Evolutionary conservation across 23 tunicate genomes (phyloP).

Genomic region (Aplidium turbinatum): DNA sequence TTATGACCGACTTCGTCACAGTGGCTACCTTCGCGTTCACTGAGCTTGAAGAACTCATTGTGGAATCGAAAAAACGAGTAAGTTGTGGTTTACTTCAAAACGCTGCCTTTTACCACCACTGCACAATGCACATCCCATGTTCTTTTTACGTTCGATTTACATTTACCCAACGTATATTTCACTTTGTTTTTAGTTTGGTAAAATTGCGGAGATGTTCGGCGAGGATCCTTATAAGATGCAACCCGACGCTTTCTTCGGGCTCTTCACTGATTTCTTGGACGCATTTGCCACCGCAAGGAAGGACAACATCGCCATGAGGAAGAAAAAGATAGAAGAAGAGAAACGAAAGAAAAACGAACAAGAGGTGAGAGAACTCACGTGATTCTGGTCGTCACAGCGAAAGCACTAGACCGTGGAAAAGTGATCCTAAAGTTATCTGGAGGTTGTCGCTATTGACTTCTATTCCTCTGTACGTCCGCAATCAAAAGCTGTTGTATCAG

Average conservation of each 20-base stretch:
- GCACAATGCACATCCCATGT: not conserved
- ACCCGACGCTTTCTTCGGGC: conserved; percentile 84
- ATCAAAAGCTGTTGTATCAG: no score
- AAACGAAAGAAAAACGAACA: conserved; percentile 56
- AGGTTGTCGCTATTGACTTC: no score
- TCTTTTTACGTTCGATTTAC: not conserved
- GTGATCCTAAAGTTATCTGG: no score
- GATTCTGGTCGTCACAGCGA: no score
- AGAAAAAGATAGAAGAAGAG: conserved; percentile 85
- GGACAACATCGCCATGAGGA: conserved; percentile 63
- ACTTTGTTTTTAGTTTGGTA: conserved; percentile 43
- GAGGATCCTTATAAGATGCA: conserved; percentile 85
- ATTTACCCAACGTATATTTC: no score
- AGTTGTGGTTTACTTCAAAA: not conserved
- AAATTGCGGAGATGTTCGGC: conserved; percentile 57
- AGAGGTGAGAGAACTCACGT: conserved; percentile 73
- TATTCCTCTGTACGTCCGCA: no score
- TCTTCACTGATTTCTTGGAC: conserved; percentile 75
- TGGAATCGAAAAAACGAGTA: conserved; percentile 58
- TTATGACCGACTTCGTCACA: conserved; percentile 93
- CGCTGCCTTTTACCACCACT: not conserved
- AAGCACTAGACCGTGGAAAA: no score
- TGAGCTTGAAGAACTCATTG: conserved; percentile 64
- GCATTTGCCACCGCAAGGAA: conserved; percentile 71
- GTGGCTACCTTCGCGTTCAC: conserved; percentile 74